Conservation (phyloP, 2,888 invertebrate species). For the Netelia fuscicornis region DNA sequence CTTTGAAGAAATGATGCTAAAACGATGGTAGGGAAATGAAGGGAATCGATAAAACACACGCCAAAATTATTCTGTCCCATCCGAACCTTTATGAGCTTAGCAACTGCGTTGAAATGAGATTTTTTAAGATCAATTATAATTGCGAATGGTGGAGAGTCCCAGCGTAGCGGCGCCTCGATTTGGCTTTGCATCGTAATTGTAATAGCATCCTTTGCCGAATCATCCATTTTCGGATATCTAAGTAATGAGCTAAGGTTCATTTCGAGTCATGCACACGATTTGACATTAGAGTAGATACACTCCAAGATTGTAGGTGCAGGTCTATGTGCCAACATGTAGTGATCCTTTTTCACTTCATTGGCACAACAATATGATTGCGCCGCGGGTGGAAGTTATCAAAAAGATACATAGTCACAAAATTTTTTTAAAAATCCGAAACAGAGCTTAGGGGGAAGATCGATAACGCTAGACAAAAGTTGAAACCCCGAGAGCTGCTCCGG, state of each 20-base stretch:
- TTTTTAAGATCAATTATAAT: constrained; percentile 77
- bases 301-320: not conserved
- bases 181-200: constrained; percentile 68
- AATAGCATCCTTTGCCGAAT: constrained; percentile 64
- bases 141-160: constrained; percentile 73
- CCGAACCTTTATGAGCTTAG: constrained; percentile 79
- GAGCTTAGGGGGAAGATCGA: no score
- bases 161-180: constrained; percentile 75
- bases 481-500: no score
- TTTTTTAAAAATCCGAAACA: no score
- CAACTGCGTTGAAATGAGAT: constrained; percentile 75
- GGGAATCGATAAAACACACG: not conserved
- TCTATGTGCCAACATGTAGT: not conserved
- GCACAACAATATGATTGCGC: not conserved
- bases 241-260: not conserved
- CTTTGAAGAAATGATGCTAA: constrained; percentile 78
- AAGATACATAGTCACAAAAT: not conserved
- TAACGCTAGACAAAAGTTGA: no score
- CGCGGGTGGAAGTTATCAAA: not conserved
- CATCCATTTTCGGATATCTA: constrained; percentile 32
- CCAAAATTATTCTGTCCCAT: not conserved
- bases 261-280: not conserved
- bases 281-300: not conserved
- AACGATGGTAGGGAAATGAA: constrained; percentile 7
- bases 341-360: constrained; percentile 1